Conservation (phyloP, 1,140 invertebrate genomes). For the Drosophila ironensis region DNA sequence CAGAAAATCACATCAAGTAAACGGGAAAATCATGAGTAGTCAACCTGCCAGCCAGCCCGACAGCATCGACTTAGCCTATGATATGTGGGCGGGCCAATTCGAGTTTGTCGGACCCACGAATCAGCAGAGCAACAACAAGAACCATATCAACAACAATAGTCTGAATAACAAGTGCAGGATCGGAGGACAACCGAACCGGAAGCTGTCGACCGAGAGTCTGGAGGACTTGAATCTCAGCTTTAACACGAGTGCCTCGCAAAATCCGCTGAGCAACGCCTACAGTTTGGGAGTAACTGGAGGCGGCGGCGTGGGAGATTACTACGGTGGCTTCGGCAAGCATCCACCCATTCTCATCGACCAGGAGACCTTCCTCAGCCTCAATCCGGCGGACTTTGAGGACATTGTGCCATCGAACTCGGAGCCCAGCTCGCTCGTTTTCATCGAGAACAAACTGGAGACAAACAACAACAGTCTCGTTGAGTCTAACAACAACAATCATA, state of each 20-base stretch:
- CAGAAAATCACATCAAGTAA: background rate
- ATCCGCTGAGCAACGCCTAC: constrained; percentile 70
- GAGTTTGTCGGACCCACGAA: constrained; percentile 86
- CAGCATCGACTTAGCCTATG: constrained; percentile 88
- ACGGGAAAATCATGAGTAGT: constrained; percentile 79
- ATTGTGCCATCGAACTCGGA: constrained; percentile 80
- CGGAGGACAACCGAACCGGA: constrained; percentile 52
- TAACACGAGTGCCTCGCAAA: constrained; percentile 63
- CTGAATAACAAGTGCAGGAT: constrained; percentile 60
- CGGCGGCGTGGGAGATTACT: too few species aligned
- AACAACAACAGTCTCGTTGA: constrained; percentile 55
- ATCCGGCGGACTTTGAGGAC: constrained; percentile 80
- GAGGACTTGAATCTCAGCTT: constrained; percentile 81
- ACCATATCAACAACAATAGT: constrained; percentile 41
- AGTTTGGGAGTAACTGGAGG: constrained; percentile 48
- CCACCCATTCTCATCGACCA: constrained; percentile 78
- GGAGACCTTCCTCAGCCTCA: constrained; percentile 79
- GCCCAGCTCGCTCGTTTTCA: constrained; percentile 71
- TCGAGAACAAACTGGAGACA: constrained; percentile 72
- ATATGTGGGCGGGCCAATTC: constrained; percentile 94
- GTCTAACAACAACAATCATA: constrained; percentile 63
- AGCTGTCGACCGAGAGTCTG: constrained; percentile 66
- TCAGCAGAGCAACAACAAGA: constrained; percentile 36
- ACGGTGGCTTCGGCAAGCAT: constrained; percentile 60
- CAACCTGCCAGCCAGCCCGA: constrained; percentile 82